Evolutionary conservation across 2,113 vertebrate genomes (phyloP).

Genomic region (Agelaius phoeniceus): DNA sequence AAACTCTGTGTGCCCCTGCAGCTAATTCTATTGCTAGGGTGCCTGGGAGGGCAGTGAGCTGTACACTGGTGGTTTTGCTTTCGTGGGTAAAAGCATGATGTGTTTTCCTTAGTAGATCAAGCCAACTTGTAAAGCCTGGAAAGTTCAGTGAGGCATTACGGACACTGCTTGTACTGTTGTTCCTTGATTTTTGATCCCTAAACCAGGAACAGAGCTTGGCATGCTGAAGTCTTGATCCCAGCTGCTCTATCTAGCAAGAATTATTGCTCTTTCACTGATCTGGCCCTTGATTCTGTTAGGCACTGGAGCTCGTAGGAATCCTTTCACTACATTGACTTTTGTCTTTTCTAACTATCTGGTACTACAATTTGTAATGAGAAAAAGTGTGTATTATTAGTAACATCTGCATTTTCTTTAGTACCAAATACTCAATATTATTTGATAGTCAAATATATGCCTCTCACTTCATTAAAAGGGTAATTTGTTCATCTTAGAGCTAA

Average conservation of each 20-base stretch:
- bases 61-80: not conserved
- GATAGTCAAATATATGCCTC: not conserved
- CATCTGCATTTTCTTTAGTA: not conserved
- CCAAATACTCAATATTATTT: not conserved
- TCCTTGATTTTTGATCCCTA: not conserved
- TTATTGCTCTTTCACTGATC: not conserved
- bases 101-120: not conserved
- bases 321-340: not conserved
- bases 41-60: not conserved
- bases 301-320: not conserved
- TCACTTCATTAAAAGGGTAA: not conserved
- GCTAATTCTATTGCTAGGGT: not conserved
- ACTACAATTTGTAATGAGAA: not conserved
- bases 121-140: not conserved
- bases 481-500: not conserved
- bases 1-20: not conserved
- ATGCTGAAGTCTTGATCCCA: not conserved
- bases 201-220: not conserved
- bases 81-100: not conserved
- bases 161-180: not conserved
- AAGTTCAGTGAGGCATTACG: not conserved
- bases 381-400: not conserved
- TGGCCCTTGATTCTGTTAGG: not conserved
- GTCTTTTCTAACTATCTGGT: not conserved
- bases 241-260: not conserved